A percentile compares a stretch with the other conserved stretches of the same genome.
Conservation (phyloP, 2,888 invertebrate species). For the Isotomurus palustris region DNA sequence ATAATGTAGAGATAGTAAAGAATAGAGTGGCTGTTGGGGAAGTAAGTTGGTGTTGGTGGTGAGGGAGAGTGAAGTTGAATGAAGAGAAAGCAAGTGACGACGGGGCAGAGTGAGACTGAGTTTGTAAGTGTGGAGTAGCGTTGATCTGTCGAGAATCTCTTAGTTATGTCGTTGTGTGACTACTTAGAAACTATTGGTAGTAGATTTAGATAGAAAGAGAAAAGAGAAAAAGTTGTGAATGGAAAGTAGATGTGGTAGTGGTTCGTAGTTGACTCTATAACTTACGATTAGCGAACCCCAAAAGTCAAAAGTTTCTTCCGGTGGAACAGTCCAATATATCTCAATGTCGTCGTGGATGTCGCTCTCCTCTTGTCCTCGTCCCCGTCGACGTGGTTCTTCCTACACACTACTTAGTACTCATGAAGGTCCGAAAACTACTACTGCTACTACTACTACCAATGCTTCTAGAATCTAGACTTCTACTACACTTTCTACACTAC, state of each 20-base stretch:
- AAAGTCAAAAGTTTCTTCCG: slow-evolving; percentile 46
- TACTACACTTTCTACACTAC: too few species aligned
- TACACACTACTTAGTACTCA: not conserved
- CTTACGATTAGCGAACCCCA: slow-evolving; percentile 47
- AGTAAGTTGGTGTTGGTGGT: not conserved
- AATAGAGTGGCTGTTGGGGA: not conserved
- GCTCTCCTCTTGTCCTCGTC: slow-evolving; percentile 18
- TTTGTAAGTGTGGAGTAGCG: not conserved
- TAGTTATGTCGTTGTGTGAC: slow-evolving; percentile 2
- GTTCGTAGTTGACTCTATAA: slow-evolving; percentile 45
- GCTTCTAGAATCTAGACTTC: too few species aligned
- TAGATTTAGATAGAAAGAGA: slow-evolving; percentile 17
- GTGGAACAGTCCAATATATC: slow-evolving; percentile 44
- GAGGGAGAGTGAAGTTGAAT: not conserved
- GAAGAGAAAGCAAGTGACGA: not conserved
- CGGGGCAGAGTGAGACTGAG: not conserved
- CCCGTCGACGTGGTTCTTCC: slow-evolving; percentile 28
- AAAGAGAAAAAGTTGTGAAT: slow-evolving; percentile 21
- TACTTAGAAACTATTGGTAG: slow-evolving; percentile 7
- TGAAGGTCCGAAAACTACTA: not conserved
- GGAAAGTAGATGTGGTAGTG: slow-evolving; percentile 13
- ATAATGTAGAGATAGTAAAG: not conserved
- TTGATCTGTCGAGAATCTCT: not conserved
- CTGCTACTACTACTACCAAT: too few species aligned
- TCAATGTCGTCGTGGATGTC: slow-evolving; percentile 43